Conservation (phyloP, 2,888 invertebrate genomes). For the Drosophila diplacantha region DNA sequence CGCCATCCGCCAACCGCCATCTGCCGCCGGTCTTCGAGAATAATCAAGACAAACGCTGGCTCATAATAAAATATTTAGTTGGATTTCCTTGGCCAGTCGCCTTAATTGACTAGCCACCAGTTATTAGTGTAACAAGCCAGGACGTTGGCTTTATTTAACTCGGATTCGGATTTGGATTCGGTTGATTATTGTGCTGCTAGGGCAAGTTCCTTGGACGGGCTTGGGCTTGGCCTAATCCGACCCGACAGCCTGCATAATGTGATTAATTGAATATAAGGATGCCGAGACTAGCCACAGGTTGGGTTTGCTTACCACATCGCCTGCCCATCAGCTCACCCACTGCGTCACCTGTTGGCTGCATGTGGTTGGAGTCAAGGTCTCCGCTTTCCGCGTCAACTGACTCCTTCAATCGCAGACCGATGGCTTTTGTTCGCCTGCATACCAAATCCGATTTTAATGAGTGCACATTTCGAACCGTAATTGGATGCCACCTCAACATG, state of each 20-base stretch:
- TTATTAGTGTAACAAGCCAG: conserved; percentile 48
- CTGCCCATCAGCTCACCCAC: conserved; percentile 4
- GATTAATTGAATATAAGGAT: conserved; percentile 41
- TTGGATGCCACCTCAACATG: conserved; percentile 15
- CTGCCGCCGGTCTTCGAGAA: conserved; percentile 42
- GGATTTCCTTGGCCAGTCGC: conserved; percentile 31
- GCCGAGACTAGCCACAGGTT: conserved; percentile 11
- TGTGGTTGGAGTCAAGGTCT: conserved; percentile 18
- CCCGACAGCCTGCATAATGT: conserved; percentile 44
- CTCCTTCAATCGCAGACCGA: conserved; percentile 16
- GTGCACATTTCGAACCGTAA: conserved; percentile 23
- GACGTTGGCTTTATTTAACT: conserved; percentile 16
- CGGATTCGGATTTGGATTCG: conserved; percentile 9
- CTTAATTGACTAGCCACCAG: conserved; percentile 59
- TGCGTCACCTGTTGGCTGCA: conserved; percentile 4
- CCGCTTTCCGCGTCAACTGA: conserved; percentile 2
- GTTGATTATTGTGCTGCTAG: conserved; percentile 21
- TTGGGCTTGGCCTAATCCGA: conserved; percentile 27
- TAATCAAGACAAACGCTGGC: conserved; percentile 61
- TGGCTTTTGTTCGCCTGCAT: conserved; percentile 10
- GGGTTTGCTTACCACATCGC: neutral
- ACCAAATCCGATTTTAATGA: conserved; percentile 48
- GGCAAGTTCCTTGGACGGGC: neutral
- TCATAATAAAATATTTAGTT: conserved; percentile 62
- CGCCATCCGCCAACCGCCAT: neutral